Percentiles rank a stretch among this genome's conserved stretches.
phyloP scores from a whole-genome alignment of 2,113 vertebrate genomes.

The Aegithalos caudatus region DNA sequence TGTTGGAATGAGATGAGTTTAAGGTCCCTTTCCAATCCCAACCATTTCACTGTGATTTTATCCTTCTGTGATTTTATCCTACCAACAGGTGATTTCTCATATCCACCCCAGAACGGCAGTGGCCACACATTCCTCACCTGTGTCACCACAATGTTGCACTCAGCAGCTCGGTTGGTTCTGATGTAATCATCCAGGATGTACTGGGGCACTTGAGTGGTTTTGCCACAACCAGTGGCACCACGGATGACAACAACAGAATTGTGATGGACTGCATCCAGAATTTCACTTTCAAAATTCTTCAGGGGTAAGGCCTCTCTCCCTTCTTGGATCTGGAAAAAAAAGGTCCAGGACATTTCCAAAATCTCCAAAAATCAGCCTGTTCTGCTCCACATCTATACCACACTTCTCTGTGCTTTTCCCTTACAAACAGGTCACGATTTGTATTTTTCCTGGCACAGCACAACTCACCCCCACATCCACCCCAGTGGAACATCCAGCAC shows the following conservation, averaged over 20 bases:
- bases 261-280: slow-evolving; percentile 75
- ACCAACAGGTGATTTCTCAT: not conserved
- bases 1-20: not conserved
- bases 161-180: slow-evolving; percentile 74
- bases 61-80: not conserved
- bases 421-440: not conserved
- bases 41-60: no score
- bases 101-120: not conserved
- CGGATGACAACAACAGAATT: slow-evolving; percentile 91
- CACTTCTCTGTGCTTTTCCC: not conserved
- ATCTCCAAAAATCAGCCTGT: not conserved
- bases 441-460: not conserved
- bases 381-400: not conserved
- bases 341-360: not conserved
- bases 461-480: not conserved
- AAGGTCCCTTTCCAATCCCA: not conserved
- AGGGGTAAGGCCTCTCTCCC: slow-evolving; percentile 85
- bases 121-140: slow-evolving; percentile 76
- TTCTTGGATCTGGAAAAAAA: slow-evolving; percentile 72
- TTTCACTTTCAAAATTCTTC: slow-evolving; percentile 88
- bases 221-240: slow-evolving; percentile 89
- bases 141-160: slow-evolving; percentile 95
- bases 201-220: slow-evolving; percentile 97
- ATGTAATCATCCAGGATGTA: slow-evolving; percentile 91
- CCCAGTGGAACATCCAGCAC: not conserved